Evolutionary conservation across 2,113 vertebrate genomes (phyloP).

Genomic region (Tachycineta bicolor): DNA sequence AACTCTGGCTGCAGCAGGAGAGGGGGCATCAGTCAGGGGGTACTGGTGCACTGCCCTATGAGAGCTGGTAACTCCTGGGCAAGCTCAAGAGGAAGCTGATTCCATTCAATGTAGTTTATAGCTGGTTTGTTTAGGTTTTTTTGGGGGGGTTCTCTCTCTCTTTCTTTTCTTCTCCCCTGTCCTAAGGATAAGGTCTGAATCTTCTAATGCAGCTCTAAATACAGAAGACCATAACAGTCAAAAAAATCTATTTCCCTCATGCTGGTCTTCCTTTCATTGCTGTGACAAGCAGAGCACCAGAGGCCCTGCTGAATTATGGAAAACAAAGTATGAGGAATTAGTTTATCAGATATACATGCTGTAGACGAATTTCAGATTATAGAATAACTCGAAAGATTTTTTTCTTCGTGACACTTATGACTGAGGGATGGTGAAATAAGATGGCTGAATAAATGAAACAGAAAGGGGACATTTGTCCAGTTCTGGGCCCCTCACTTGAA

Average conservation of each 20-base stretch:
- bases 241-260: not conserved
- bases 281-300: not conserved
- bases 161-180: not conserved
- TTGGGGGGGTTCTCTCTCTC: not conserved
- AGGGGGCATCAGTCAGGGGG: not conserved
- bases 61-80: not conserved
- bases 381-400: not conserved
- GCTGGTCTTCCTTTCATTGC: not conserved
- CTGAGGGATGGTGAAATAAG: not conserved
- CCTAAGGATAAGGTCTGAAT: not conserved
- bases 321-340: not conserved
- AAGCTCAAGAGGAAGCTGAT: not conserved
- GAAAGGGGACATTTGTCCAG: not conserved
- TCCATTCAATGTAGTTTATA: not conserved
- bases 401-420: not conserved
- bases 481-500: not conserved
- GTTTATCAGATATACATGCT: not conserved
- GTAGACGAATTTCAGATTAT: not conserved
- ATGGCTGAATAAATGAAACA: not conserved
- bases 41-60: not conserved
- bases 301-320: not conserved
- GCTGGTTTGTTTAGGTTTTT: not conserved
- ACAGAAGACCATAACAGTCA: not conserved
- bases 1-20: not conserved
- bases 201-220: not conserved